Evolutionary conservation across 2,888 invertebrate genomes (phyloP).

Genomic region (Lissonota sp.): DNA sequence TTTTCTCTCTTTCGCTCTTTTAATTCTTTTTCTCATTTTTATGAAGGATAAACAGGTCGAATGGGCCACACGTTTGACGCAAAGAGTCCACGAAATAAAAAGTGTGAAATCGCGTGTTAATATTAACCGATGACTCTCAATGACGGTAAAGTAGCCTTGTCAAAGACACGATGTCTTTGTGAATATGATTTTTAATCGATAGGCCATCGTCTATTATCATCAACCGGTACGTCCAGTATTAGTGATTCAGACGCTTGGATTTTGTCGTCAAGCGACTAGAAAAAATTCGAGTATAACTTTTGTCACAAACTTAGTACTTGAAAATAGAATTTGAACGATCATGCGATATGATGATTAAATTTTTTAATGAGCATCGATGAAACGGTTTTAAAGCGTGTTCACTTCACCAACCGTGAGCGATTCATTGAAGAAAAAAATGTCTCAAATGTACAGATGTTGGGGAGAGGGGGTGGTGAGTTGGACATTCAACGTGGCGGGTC

Average conservation of each 20-base stretch:
- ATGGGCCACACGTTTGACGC: conserved; percentile 54
- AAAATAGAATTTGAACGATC: no score
- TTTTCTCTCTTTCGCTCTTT: conserved; percentile 64
- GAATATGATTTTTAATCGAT: conserved; percentile 1
- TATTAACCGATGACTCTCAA: conserved; percentile 34
- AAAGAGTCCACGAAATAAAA: conserved; percentile 36
- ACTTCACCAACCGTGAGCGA: no score
- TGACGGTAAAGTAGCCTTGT: conserved; percentile 12
- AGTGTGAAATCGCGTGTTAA: conserved; percentile 39
- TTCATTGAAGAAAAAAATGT: no score
- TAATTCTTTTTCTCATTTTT: conserved; percentile 24
- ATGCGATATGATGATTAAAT: no score
- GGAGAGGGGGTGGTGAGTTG: not conserved
- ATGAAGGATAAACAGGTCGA: conserved; percentile 73
- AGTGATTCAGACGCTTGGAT: conserved; percentile 7
- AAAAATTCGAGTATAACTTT: conserved; percentile 51
- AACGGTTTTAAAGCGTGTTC: no score
- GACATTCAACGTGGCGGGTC: conserved; percentile 2
- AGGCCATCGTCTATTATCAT: not conserved
- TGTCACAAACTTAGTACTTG: no score
- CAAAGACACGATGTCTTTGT: conserved; percentile 22
- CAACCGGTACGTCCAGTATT: not conserved
- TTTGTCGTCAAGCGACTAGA: conserved; percentile 49
- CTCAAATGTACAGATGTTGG: conserved; percentile 35
- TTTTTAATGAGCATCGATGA: no score